A percentile compares a stretch with the other conserved stretches of the same genome.
Conservation (phyloP, 2,888 invertebrate species). For the Polymixis flavicincta region DNA sequence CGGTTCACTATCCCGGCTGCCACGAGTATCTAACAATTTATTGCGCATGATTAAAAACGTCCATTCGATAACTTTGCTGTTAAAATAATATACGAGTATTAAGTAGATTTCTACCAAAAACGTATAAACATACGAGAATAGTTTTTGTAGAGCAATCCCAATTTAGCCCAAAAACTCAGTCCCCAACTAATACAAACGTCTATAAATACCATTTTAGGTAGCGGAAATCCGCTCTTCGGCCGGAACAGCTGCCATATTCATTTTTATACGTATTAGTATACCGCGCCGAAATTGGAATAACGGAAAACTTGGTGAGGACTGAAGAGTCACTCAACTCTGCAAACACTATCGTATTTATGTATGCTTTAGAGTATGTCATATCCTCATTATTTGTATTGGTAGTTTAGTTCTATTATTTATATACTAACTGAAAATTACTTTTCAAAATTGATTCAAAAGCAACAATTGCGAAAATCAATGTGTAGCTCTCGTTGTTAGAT, state of each 20-base stretch:
- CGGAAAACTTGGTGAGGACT: conserved; percentile 31
- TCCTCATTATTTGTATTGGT: background rate
- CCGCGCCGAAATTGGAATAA: conserved; percentile 43
- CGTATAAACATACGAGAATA: conserved; percentile 31
- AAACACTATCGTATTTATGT: conserved; percentile 16
- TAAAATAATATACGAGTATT: conserved; percentile 16
- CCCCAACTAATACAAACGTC: conserved; percentile 50
- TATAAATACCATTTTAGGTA: conserved; percentile 60
- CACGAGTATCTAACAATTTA: conserved; percentile 32
- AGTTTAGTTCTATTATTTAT: background rate
- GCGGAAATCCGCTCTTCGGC: conserved; percentile 63
- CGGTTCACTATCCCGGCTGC: conserved; percentile 34
- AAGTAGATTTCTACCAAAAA: conserved; percentile 30
- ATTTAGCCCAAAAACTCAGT: conserved; percentile 43
- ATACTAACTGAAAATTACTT: background rate
- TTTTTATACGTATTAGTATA: conserved; percentile 50
- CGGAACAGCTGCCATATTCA: conserved; percentile 53
- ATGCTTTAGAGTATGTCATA: background rate
- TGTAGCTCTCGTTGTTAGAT: background rate
- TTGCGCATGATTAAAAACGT: conserved; percentile 51
- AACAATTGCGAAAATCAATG: background rate
- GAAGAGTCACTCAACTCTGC: conserved; percentile 1
- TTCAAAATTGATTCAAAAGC: background rate
- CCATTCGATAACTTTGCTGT: conserved; percentile 32
- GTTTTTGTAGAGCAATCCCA: conserved; percentile 40